Base-by-base conservation (phyloP, 1,140 invertebrate genomes). In the Temnothorax nylanderi region DNA sequence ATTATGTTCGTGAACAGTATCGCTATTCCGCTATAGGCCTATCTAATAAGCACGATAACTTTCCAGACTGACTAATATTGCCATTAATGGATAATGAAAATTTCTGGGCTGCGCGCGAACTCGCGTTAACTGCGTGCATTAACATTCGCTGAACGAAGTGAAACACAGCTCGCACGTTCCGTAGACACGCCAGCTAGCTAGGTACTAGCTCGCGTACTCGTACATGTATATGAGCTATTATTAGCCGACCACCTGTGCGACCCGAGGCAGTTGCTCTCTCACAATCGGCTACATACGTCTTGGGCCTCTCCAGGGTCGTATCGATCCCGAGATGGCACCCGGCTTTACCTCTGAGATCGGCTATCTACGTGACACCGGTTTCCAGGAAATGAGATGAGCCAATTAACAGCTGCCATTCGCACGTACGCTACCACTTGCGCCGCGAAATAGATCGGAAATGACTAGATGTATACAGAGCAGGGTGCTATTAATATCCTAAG, bases 211-310 rank as follows among this genome's bases (percentile, higher is more conserved):
- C 78, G 78, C 69, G 56, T 60, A 56, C 44, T 51, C 8, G n/a
- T 44, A 69, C 67, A 80, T 85, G 16, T 49, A n/a, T 64, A 82
- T 51, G 76, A 86, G 90, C 89, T 92, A 92, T 92, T 92, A 92
- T 92, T 91, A 92, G 90, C 90, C 91, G 89, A 92, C 91, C 91
- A 92, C 91, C 91, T 92, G 91, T 91, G 82, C 90, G 78, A 91
- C 91, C 90, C 56, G 91, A 87, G 88, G 89, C 88, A 80, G 80
- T 86, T 87, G 86, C 89, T 90, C 86, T 90, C 86, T 82, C 82
- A 88, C 86, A 89, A 90, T 90, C 89, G 74, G 67, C 74, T 80
- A 58, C 84, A 89, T 77, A 78, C 65, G 84, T 77, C 76, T 77
- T 58, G 56, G 26, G 34, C 21, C 32, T 47, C 81, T 71, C 78